A percentile compares a stretch with the other conserved stretches of the same genome.
phyloP scores from a whole-genome alignment of 2,113 vertebrate species.

The Protobothrops mucrosquamatus region DNA sequence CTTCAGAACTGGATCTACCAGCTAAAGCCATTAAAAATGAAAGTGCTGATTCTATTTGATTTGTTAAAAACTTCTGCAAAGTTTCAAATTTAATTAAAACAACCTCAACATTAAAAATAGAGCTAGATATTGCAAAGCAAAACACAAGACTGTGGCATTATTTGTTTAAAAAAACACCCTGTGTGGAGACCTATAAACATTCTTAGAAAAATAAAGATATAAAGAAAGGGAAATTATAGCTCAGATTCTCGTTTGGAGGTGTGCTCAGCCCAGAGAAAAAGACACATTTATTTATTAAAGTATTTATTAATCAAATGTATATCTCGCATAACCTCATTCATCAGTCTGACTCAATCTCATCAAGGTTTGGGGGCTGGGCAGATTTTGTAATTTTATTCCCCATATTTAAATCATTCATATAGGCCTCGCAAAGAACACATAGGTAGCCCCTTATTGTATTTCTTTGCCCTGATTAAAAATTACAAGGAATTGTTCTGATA shows the following conservation, averaged over 20 bases:
- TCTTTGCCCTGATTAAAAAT: not conserved
- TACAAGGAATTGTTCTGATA: not conserved
- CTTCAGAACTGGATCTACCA: not conserved
- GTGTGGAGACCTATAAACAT: not conserved
- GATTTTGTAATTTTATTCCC: not conserved
- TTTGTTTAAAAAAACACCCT: not conserved
- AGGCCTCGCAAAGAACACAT: not conserved
- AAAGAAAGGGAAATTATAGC: not conserved
- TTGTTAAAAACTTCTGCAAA: not conserved
- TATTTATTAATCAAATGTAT: not conserved
- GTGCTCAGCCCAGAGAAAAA: not conserved
- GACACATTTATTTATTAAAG: not conserved
- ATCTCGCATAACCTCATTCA: not conserved
- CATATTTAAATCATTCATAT: no score
- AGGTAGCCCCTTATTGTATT: not conserved
- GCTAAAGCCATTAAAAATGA: not conserved
- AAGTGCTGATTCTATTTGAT: not conserved
- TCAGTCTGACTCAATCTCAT: not conserved
- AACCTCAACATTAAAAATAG: not conserved
- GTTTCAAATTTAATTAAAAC: not conserved
- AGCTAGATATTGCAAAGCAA: not conserved
- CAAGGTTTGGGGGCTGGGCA: not conserved
- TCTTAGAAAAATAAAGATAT: not conserved
- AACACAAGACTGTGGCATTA: not conserved
- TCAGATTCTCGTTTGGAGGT: not conserved